These are phyloP conservation scores for Antechinus stuartii DNA, from an alignment of 2,113 vertebrate genomes.

Conservation along the genomic window DNA sequence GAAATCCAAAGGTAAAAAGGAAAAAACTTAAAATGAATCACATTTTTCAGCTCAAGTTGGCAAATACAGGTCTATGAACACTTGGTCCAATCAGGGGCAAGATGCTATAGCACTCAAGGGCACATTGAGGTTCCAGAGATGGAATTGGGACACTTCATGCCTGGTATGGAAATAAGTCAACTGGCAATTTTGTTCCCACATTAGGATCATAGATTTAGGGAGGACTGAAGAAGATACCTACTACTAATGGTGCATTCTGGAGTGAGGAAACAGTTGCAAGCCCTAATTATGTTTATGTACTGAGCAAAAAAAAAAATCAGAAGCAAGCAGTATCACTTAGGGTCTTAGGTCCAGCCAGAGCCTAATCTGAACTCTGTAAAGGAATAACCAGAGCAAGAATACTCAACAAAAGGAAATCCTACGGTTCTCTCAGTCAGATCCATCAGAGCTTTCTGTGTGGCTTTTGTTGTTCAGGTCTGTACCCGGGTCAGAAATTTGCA, in stretches of 20 bases:
- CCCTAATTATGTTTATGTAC: neutral
- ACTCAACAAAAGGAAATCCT: neutral
- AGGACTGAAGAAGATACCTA: neutral
- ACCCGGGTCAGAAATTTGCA: no score
- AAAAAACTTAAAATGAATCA: neutral
- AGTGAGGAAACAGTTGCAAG: neutral
- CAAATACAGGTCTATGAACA: neutral
- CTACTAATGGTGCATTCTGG: neutral
- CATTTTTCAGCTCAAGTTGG: neutral
- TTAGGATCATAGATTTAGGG: neutral
- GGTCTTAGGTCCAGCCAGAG: neutral
- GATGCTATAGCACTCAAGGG: neutral
- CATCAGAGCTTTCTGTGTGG: neutral
- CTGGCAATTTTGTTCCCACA: neutral
- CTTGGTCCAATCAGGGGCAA: neutral
- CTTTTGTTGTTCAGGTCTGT: neutral
- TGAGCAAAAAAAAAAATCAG: neutral
- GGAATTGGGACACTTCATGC: neutral
- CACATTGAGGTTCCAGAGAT: neutral
- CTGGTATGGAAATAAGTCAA: neutral
- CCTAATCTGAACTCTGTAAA: neutral
- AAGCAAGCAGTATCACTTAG: neutral
- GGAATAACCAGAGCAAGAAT: neutral
- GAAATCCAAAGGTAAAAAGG: neutral
- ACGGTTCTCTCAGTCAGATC: neutral